Evolutionary conservation across 2,888 invertebrate species (phyloP), one percentile per base, ranked within the genome.

Genomic region (Heliothis peltigera): DNA sequence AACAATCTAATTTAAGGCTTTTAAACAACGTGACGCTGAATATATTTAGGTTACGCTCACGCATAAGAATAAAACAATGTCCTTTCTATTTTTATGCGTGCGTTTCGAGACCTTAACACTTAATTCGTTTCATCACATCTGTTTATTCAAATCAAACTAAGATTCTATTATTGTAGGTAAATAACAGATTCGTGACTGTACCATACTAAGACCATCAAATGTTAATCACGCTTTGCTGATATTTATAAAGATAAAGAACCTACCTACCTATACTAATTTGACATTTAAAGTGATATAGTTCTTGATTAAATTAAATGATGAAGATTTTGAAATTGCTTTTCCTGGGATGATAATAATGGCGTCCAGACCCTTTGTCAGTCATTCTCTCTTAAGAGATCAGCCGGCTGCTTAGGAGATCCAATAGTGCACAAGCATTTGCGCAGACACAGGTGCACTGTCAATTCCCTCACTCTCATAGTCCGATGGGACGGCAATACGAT

Each of bases 31-130:
- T 52, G 49, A 69, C 21, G 53, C 69, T 28, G 52, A 67, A 60
- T 51, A 22, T 51, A 18, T 55, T 49, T 61, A 44, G 48, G n/a
- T 58, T 61, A 54, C 58, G 54, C 59, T 64, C 22, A 64, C 59
- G 56, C 59, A 56, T 59, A 72, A n/a, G 69, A 75, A 57, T 70
- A 68, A 70, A 70, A 52, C 60, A 63, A 64, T 56, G 59, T 52
- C 76, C 78, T 74, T 82, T 80, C 78, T 68, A 76, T 76, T 76
- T 81, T 69, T 64, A 64, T 64, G 19, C 81, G 79, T 82, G 81
- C 65, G 52, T 64, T 68, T 55, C 55, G 22, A 66, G 79, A 70
- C 81, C 80, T 77, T 71, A 65, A 79, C 68, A 63, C 51, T 61
- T 60, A 68, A 61, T 55, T 43, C 7, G 58, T 61, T 76, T 46